Percentiles rank a stretch among this genome's conserved stretches.
Conservation (phyloP, 2,888 invertebrate genomes). For the Cheilosia vulpina region DNA sequence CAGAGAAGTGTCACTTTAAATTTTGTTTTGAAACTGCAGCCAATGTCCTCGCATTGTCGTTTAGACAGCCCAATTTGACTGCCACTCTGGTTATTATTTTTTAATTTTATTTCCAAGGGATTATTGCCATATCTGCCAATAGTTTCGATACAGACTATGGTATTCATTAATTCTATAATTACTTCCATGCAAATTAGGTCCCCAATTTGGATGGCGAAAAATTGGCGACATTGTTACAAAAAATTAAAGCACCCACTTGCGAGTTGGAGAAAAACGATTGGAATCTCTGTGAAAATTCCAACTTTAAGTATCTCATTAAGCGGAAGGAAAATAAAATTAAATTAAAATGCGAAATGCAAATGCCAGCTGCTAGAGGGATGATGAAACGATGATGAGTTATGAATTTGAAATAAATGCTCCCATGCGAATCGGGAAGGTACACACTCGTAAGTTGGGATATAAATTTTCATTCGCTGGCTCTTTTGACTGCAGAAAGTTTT, state of each 20-base stretch:
- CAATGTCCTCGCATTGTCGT: background rate
- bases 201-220: background rate
- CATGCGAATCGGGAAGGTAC: background rate
- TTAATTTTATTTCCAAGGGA: slow-evolving; percentile 1
- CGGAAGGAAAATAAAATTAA: background rate
- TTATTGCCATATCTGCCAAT: background rate
- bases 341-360: background rate
- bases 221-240: background rate
- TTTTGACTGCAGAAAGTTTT: background rate
- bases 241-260: too few species aligned
- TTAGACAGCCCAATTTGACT: background rate
- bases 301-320: background rate
- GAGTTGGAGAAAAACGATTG: too few species aligned
- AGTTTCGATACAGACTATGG: background rate
- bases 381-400: background rate
- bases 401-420: background rate
- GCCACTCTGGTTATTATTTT: background rate
- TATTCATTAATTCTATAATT: slow-evolving; percentile 13
- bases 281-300: too few species aligned
- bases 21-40: background rate
- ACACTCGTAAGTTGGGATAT: background rate
- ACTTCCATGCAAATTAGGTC: background rate
- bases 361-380: background rate
- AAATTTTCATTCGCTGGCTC: background rate
- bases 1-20: background rate